Base-by-base conservation (phyloP, 2,797 vertebrate genomes). In the Zalophus californianus region DNA sequence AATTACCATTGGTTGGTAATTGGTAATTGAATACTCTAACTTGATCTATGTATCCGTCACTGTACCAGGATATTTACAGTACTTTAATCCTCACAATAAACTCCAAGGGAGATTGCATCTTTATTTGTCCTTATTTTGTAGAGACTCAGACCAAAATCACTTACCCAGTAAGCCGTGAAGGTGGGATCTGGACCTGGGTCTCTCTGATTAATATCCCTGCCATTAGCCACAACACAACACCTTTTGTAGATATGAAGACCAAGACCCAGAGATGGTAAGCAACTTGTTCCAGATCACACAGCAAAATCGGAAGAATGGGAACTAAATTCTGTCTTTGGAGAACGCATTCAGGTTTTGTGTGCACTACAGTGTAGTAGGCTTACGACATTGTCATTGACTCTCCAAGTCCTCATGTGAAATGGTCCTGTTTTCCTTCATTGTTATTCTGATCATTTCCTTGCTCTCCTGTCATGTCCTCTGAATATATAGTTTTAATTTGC, bases 121-220 rank as follows among this genome's bases (percentile, higher is more conserved):
- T 89, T 90, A 48, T 48, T 77, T 88, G 54, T 78, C 38, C 82
- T 38, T 73, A 23, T 88, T 97, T 93, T 82, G 11, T 85, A 70
- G 41, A 83, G 21, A 20, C 27, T 95, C 21, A 91, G 86, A 91
- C 8, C 14, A 32, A 86, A 86, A 82, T 68, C 20, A 25, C 23
- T 44, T n/a, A 86, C 70, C 27, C 1, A 50, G 50, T 66, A 94
- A 89, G 25, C 14, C 35, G 8, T 41, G 44, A 41, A 77, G 23
- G 27, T 44, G 14, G 23, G 48, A 83, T 92, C 82, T 60, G 77
- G 92, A 92, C 41, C 38, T 15, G 21, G 32, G 25, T 86, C 50
- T 90, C 23, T 87, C 25, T 44, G 77, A 77, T 87, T 64, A 75
- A 84, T 92, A 85, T 52, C 18, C 32, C 72, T 73, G 23, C 12